phyloP scores from a whole-genome alignment of 53 echinoderm and acorn worm species.

The Patiria pectinifera region DNA sequence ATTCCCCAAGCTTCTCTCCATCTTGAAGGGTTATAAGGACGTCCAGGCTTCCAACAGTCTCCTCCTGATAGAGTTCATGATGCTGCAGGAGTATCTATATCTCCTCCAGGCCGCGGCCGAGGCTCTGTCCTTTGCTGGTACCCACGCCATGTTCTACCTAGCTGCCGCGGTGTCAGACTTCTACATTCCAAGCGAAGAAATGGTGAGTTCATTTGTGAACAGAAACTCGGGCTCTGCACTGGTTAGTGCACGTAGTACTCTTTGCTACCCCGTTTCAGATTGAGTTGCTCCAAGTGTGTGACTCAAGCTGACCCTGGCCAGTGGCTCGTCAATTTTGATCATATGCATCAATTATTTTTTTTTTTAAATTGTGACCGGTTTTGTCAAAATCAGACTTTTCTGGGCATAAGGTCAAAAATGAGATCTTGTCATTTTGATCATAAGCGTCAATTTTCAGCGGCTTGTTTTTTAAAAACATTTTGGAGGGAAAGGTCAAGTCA shows the following conservation, averaged over 20 bases:
- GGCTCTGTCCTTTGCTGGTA: slow-evolving; percentile 69
- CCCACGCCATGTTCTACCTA: slow-evolving; percentile 81
- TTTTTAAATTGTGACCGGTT: too few species aligned
- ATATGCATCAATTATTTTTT: too few species aligned
- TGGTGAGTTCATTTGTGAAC: slow-evolving; percentile 63
- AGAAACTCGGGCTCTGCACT: too few species aligned
- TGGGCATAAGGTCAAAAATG: too few species aligned
- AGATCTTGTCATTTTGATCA: neutral
- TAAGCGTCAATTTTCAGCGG: too few species aligned
- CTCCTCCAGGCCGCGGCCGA: slow-evolving; percentile 75
- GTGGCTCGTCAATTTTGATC: neutral
- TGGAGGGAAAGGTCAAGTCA: too few species aligned
- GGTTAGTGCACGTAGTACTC: too few species aligned
- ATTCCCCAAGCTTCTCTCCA: slow-evolving; percentile 65
- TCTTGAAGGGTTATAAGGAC: slow-evolving; percentile 74
- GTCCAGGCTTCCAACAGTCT: slow-evolving; percentile 69
- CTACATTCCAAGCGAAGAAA: slow-evolving; percentile 81
- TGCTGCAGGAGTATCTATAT: slow-evolving; percentile 85
- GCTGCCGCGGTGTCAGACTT: slow-evolving; percentile 98
- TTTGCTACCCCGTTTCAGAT: too few species aligned
- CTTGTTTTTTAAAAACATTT: too few species aligned
- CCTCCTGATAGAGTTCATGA: slow-evolving; percentile 71
- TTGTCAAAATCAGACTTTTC: too few species aligned
- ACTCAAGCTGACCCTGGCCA: too few species aligned
- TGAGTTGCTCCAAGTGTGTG: too few species aligned